These are phyloP conservation scores for Ceyx margarethae DNA, from an alignment of 2,113 vertebrate genomes.

Conservation along the genomic window DNA sequence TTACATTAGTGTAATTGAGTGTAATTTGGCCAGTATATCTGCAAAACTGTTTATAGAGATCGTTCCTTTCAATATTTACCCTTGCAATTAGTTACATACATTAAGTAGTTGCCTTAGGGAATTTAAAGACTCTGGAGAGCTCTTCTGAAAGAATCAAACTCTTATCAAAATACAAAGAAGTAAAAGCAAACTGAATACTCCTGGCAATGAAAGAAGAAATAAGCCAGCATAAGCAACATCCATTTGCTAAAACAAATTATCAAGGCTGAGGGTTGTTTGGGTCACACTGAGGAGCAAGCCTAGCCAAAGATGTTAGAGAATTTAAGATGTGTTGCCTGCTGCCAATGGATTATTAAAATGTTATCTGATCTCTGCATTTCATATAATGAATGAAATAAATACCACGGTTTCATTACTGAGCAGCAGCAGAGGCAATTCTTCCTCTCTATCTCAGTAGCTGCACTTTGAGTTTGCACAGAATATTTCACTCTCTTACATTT, in stretches of 20 bases:
- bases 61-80: constrained; percentile 60
- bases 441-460: not conserved
- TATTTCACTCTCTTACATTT: not conserved
- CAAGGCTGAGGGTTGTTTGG: not conserved
- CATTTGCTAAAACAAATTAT: constrained; percentile 9
- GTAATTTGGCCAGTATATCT: constrained; percentile 49
- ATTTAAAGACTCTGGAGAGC: constrained; percentile 37
- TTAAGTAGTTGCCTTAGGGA: constrained; percentile 43
- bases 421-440: not conserved
- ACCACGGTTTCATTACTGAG: not conserved
- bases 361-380: not conserved
- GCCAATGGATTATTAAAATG: not conserved
- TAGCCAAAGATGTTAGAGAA: not conserved
- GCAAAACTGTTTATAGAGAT: constrained; percentile 44
- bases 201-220: constrained; percentile 21
- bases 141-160: constrained; percentile 51
- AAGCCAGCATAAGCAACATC: constrained; percentile 18
- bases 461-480: not conserved
- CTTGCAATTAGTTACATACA: constrained; percentile 52
- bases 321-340: not conserved
- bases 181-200: constrained; percentile 39
- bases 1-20: constrained; percentile 30
- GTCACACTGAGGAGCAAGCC: not conserved
- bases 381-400: not conserved
- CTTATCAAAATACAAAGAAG: constrained; percentile 56